Base-by-base conservation (phyloP, 2,888 invertebrate species). In the Rotaria sp. region DNA sequence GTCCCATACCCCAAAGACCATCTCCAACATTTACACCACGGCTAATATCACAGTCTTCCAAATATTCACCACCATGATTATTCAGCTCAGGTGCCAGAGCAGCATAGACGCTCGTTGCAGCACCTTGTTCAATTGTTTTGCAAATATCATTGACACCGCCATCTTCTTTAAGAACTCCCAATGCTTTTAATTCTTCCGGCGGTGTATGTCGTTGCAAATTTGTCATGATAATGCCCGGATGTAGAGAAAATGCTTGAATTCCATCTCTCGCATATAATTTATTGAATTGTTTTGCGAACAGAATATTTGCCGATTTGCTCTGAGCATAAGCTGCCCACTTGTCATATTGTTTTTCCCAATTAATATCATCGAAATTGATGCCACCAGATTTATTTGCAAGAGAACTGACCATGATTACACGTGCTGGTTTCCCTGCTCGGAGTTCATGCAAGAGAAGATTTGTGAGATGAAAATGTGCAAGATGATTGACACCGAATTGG, bases 401-500 rank as follows among this genome's bases (percentile, higher is more conserved):
- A 35, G 85, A 85, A 55, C 55, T 48, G 0, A 85, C 67, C 0
- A 55, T 35, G 1, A 85, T 24, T 7, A 85, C 48, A 57, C 85
- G 57, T 67, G 67, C n/a, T 38, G 52, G 52, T 50, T 85, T 74
- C n/a, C 85, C 45, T 35, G 15, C 55, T 41, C 8, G 41, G 18
- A 86, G 57, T 35, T 50, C 57, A 30, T 41, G 52, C 26, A 85
- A 41, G 15, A 85, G 45, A 30, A 38, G n/a, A 8, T n/a, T 59
- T 13, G 86, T 52, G 18, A 86, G 38, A 11, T 52, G 57, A 86
- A 86, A 86, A 41, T 86, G 86, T 38, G 88, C 88, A 11, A 88
- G 74, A 85, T 88, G 88, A 85, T 88, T 88, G 38, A 87, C 87
- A 24, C 87, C 88, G 75, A 88, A 87, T 80, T 87, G 87, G 15